These are phyloP conservation scores for Tadarida brasiliensis DNA, from an alignment of 2,797 vertebrate genomes.

Conservation along the genomic window DNA sequence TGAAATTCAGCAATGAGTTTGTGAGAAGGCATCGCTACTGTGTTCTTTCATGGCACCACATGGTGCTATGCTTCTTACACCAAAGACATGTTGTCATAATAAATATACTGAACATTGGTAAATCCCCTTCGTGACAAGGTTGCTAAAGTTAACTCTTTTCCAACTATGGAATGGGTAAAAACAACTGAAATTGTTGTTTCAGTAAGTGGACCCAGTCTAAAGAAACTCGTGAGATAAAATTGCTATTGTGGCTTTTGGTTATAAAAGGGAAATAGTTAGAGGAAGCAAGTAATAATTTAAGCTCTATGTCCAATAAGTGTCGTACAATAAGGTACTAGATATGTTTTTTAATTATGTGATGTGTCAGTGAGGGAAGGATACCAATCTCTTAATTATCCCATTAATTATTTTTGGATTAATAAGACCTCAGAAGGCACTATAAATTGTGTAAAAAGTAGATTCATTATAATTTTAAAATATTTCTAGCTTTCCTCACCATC, in stretches of 20 bases:
- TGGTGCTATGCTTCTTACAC: slow-evolving; percentile 57
- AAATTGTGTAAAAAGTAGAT: slow-evolving; percentile 39
- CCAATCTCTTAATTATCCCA: slow-evolving; percentile 61
- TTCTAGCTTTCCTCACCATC: slow-evolving; percentile 73
- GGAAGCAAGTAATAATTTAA: slow-evolving; percentile 48
- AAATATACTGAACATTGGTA: slow-evolving; percentile 60
- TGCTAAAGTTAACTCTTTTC: slow-evolving; percentile 61
- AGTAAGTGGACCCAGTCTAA: neutral
- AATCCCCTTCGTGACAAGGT: slow-evolving; percentile 61
- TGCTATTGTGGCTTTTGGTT: neutral
- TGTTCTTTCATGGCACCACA: slow-evolving; percentile 43
- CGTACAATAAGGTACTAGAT: neutral
- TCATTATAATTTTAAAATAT: slow-evolving; percentile 68
- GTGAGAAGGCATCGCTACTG: slow-evolving; percentile 9
- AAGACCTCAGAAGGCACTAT: slow-evolving; percentile 33
- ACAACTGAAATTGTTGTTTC: slow-evolving; percentile 33
- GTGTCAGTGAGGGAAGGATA: slow-evolving; percentile 25
- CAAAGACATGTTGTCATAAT: slow-evolving; percentile 69
- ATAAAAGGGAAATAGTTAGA: slow-evolving; percentile 25
- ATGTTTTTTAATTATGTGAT: slow-evolving; percentile 13
- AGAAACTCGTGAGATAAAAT: slow-evolving; percentile 45
- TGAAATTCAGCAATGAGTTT: slow-evolving; percentile 66
- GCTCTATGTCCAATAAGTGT: neutral
- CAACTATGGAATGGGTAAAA: slow-evolving; percentile 65
- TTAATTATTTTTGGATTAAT: slow-evolving; percentile 69